Evolutionary conservation across 2,113 vertebrate genomes (phyloP).

Genomic region (Ammospiza caudacuta): DNA sequence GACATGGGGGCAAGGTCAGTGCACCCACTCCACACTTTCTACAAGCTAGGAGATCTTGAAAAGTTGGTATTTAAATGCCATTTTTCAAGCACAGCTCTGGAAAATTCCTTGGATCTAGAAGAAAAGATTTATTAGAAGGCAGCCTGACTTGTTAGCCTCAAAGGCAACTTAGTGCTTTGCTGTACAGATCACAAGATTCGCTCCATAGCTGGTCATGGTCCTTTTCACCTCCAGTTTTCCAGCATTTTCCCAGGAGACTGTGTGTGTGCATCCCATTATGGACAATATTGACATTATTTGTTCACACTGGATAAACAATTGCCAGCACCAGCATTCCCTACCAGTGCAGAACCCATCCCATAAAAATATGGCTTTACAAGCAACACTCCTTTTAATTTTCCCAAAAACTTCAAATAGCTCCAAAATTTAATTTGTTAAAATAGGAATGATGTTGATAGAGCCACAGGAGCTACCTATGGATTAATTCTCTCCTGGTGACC

Average conservation of each 20-base stretch:
- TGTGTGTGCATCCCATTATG: neutral
- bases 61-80: neutral
- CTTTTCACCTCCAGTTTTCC: neutral
- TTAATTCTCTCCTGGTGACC: neutral
- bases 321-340: neutral
- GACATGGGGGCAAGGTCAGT: accelerated
- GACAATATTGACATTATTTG: accelerated
- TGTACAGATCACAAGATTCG: neutral
- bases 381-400: neutral
- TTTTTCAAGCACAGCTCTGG: neutral
- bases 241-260: neutral
- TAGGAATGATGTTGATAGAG: neutral
- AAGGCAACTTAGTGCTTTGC: neutral
- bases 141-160: neutral
- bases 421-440: neutral
- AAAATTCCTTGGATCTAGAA: neutral
- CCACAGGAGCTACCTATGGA: neutral
- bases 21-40: neutral
- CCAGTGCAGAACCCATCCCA: neutral
- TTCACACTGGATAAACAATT: neutral
- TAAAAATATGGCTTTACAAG: neutral
- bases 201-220: neutral
- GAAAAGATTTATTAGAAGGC: neutral
- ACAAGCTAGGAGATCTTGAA: neutral
- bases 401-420: neutral